These are phyloP conservation scores for Orbicella faveolata DNA, from an alignment of 64 coral and sea anemone species.

Conservation along the genomic window DNA sequence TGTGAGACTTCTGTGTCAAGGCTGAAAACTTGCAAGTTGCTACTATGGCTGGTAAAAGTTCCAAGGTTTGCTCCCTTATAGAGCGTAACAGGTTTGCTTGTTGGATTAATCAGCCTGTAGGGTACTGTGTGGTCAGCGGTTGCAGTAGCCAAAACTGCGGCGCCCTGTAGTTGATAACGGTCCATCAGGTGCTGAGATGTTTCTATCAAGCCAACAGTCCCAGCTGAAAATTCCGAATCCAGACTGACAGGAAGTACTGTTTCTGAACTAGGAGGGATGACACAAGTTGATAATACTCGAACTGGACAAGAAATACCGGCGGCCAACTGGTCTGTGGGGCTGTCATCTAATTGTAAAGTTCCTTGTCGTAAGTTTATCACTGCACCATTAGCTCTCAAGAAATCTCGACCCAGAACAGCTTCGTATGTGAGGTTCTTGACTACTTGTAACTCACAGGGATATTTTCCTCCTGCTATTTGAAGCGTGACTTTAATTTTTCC, in stretches of 20 bases:
- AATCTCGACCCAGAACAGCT: conserved; percentile 55
- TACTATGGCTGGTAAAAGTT: background rate
- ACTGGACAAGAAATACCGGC: background rate
- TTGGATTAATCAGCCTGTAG: conserved; percentile 38
- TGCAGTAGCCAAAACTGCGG: background rate
- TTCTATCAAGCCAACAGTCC: background rate
- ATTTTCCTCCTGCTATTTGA: conserved; percentile 5
- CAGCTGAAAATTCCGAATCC: background rate
- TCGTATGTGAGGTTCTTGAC: conserved; percentile 29
- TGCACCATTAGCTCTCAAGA: conserved; percentile 25
- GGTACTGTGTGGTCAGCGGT: background rate
- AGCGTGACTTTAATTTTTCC: background rate
- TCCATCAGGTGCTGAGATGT: background rate
- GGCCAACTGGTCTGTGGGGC: background rate
- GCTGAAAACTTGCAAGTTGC: background rate
- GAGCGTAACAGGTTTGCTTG: background rate
- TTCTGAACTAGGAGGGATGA: background rate
- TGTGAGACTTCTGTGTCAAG: background rate
- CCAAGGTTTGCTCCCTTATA: conserved; percentile 18
- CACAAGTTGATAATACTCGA: background rate
- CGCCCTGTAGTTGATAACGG: conserved; percentile 31
- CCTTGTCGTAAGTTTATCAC: conserved; percentile 37
- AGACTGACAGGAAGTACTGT: too few relatives aligned
- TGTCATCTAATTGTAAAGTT: conserved; percentile 1
- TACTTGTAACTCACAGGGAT: conserved; percentile 17